phyloP scores from a whole-genome alignment of 2,888 invertebrate genomes.

The Chloroclysta siterata region DNA sequence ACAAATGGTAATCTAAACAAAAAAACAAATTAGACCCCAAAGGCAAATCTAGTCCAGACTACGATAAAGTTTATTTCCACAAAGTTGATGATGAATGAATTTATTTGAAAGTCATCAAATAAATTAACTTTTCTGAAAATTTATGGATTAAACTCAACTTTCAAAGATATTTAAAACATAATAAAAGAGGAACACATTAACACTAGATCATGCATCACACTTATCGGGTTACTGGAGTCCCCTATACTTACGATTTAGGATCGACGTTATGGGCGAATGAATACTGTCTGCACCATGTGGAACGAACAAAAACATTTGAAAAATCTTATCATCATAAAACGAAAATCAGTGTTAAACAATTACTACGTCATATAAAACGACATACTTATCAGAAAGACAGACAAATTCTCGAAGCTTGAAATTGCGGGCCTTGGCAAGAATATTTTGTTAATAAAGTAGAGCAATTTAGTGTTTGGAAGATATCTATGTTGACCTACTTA shows the following conservation, averaged over 20 bases:
- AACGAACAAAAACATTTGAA: slow-evolving; percentile 49
- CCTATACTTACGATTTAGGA: slow-evolving; percentile 73
- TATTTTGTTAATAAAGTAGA: slow-evolving; percentile 3
- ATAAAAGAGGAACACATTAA: slow-evolving; percentile 16
- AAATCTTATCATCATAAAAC: slow-evolving; percentile 45
- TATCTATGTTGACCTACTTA: slow-evolving; percentile 2
- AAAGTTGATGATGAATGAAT: not conserved
- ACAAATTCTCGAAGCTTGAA: too few species aligned
- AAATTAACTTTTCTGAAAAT: too few species aligned
- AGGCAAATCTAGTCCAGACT: not conserved
- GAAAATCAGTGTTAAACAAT: slow-evolving; percentile 6
- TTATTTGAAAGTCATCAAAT: too few species aligned
- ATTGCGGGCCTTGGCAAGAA: not conserved
- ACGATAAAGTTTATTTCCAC: not conserved
- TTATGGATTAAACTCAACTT: too few species aligned
- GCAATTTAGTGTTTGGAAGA: not conserved
- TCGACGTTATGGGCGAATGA: slow-evolving; percentile 82
- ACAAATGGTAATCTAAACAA: too few species aligned
- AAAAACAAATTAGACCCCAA: too few species aligned
- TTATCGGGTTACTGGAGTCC: slow-evolving; percentile 34
- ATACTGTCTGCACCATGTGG: slow-evolving; percentile 75
- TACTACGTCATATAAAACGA: slow-evolving; percentile 3
- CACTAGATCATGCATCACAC: slow-evolving; percentile 27
- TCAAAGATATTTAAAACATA: not conserved
- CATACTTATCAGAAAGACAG: not conserved